Evolutionary conservation across 1,140 invertebrate species (phyloP).

Genomic region (Heliconius eleuchia): DNA sequence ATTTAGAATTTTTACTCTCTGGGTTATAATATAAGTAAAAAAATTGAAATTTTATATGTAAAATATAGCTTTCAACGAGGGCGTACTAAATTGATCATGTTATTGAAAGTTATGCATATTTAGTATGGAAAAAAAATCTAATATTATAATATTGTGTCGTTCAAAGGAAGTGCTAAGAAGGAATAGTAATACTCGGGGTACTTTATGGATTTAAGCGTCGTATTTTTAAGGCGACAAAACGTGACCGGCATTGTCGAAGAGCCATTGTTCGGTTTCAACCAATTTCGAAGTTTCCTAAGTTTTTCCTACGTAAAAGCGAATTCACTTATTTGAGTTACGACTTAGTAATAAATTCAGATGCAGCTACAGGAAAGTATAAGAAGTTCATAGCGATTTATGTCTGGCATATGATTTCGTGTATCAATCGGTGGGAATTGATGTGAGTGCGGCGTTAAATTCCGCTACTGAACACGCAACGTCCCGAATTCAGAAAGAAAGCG

Average conservation of each 20-base stretch:
- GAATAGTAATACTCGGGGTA: constrained; percentile 76
- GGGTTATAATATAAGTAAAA: too few species aligned
- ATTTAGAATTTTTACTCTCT: too few species aligned
- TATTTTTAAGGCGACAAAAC: constrained; percentile 79
- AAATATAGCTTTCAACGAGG: not conserved
- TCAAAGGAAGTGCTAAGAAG: constrained; percentile 70
- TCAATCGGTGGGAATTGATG: too few species aligned
- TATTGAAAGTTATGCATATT: constrained; percentile 14
- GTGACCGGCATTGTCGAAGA: constrained; percentile 65
- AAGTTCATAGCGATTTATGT: not conserved
- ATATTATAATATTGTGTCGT: constrained; percentile 71
- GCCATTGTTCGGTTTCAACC: constrained; percentile 74
- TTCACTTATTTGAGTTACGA: constrained; percentile 76
- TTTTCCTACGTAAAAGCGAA: constrained; percentile 70
- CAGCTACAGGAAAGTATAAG: constrained; percentile 31
- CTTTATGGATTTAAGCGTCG: constrained; percentile 78
- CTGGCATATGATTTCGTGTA: not conserved
- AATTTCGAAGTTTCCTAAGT: constrained; percentile 71
- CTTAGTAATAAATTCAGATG: constrained; percentile 68
- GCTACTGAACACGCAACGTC: too few species aligned
- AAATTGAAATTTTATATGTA: too few species aligned
- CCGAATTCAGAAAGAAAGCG: too few species aligned
- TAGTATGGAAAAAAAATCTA: constrained; percentile 52
- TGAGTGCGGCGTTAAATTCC: too few species aligned
- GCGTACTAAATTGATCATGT: not conserved